Base-by-base conservation (phyloP, 2,797 vertebrate species). In the Melanotaenia pygmaea region DNA sequence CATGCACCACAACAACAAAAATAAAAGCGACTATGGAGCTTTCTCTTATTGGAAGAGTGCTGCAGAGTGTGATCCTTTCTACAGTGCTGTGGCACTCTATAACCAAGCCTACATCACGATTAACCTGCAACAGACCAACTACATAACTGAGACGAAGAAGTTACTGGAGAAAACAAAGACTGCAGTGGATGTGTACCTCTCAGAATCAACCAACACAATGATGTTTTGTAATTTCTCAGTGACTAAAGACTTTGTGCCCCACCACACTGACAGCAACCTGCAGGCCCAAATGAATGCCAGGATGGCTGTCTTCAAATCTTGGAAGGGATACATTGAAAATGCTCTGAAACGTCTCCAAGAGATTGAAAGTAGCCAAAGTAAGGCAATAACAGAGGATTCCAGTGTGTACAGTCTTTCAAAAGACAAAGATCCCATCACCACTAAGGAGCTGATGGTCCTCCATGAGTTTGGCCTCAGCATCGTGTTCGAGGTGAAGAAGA, bases 21-120 rank as follows among this genome's bases (percentile, higher is more conserved):
- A 38, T 0, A 26, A 59, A 51, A 64, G 54, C 35, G 73, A 76
- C 60, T 70, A 38, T 59, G 73, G 73, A 59, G 73, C 73, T 24
- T 53, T 69, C 7, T 8, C 7, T 3, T 76, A 64, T 12, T 70
- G 67, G 73, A 5, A 59, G 60, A 70, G 0, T 16, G 60, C 73
- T 64, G 66, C 35, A 32, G 8, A 69, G 53, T 64, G 60, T 0
- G 60, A 76, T 0, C 28, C 35, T 59, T 70, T 76, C 60, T 76
- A 70, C 35, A 53, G 73, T n/a, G 73, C 73, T 5, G 73, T 76
- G 43, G 73, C 67, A 0, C 61, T 76, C 45, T 76, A 76, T 43
- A 76, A 76, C 57, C 73, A 76, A 51, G 67, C 73, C 1, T 76
- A 76, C 67, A 69, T 70, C 73, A 70, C 26, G 18, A 54, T 76